Percentiles rank a stretch among this genome's conserved stretches.
Conservation (phyloP, 2,888 invertebrate species). For the Eupithecia vulgata region DNA sequence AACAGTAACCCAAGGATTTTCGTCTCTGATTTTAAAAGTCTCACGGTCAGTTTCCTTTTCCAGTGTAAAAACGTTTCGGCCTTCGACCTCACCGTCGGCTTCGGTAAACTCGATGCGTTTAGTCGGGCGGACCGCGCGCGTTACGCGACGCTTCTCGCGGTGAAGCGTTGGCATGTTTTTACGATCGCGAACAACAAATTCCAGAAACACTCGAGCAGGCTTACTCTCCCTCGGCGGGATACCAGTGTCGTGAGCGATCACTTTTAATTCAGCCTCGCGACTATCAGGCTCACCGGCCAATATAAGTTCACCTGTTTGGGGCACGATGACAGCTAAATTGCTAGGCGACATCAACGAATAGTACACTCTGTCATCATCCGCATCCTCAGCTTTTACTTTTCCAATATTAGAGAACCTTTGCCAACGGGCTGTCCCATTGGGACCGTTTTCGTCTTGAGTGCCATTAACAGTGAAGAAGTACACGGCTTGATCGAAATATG, state of each 20-base stretch:
- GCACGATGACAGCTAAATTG: conserved; percentile 93
- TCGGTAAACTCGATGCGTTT: conserved; percentile 96
- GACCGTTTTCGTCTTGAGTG: conserved; percentile 82
- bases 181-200: conserved; percentile 86
- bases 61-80: conserved; percentile 93
- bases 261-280: conserved; percentile 87
- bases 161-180: conserved; percentile 86
- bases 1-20: conserved; percentile 97
- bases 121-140: conserved; percentile 96
- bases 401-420: conserved; percentile 93
- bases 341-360: conserved; percentile 92
- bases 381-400: conserved; percentile 93
- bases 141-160: conserved; percentile 90
- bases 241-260: conserved; percentile 93
- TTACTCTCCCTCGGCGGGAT: conserved; percentile 88
- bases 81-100: conserved; percentile 94
- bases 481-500: conserved; percentile 90
- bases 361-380: conserved; percentile 95
- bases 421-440: conserved; percentile 87
- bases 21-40: conserved; percentile 96
- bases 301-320: conserved; percentile 95
- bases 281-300: conserved; percentile 90
- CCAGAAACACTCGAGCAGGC: conserved; percentile 90
- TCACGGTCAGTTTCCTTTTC: conserved; percentile 96
- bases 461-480: conserved; percentile 91